These are phyloP conservation scores for Drosophila mulleri DNA, from an alignment of 2,888 invertebrate species.

Conservation along the genomic window DNA sequence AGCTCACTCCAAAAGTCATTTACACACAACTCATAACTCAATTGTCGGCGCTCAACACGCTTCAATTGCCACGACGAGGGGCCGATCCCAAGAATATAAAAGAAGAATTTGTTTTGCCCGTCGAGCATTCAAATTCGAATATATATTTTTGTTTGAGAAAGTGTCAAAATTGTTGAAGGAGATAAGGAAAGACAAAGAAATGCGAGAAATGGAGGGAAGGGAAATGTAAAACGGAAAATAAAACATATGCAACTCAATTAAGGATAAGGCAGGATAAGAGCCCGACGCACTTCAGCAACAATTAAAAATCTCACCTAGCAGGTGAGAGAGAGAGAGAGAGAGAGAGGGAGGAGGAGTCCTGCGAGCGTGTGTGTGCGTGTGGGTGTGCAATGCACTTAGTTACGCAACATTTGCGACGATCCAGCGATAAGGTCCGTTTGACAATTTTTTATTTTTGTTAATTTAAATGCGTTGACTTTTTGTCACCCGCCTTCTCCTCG, in stretches of 20 bases:
- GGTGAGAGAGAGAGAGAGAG: slow-evolving; percentile 20
- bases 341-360: background rate
- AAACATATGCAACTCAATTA: slow-evolving; percentile 63
- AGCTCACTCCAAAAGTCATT: slow-evolving; percentile 24
- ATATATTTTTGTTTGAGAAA: slow-evolving; percentile 37
- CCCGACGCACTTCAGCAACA: slow-evolving; percentile 49
- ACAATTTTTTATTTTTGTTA: slow-evolving; percentile 68
- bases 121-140: slow-evolving; percentile 45
- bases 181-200: background rate
- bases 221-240: background rate
- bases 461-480: slow-evolving; percentile 65
- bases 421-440: slow-evolving; percentile 66
- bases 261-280: slow-evolving; percentile 36
- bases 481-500: slow-evolving; percentile 12
- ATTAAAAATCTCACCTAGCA: slow-evolving; percentile 69
- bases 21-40: slow-evolving; percentile 60
- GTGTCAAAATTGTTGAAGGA: slow-evolving; percentile 62
- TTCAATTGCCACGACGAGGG: slow-evolving; percentile 49
- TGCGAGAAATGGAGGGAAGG: background rate
- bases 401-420: slow-evolving; percentile 75
- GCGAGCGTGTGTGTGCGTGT: slow-evolving; percentile 1
- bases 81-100: background rate
- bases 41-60: slow-evolving; percentile 63
- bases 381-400: slow-evolving; percentile 66
- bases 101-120: slow-evolving; percentile 28